Base-by-base conservation (phyloP, 2,113 vertebrate species). In the Nerophis ophidion region DNA sequence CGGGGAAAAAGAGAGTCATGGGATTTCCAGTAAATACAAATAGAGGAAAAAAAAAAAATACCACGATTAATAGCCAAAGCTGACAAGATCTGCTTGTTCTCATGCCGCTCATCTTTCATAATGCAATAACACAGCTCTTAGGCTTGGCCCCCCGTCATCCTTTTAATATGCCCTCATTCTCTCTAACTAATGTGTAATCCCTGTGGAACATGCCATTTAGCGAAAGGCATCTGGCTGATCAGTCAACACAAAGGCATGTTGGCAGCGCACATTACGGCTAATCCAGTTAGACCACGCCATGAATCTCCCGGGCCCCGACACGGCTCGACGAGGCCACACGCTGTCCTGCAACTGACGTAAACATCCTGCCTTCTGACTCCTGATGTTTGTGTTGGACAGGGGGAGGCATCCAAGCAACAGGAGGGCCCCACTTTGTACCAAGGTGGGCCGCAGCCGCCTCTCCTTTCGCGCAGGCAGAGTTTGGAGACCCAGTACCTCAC, bases 401-500 rank as follows among this genome's bases (percentile, higher is more conserved):
- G 93, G 54, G 93, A 94, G 68, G 83, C 81, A 12, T 80, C 90
- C 65, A 93, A 87, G 68, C 93, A 90, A 74, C 93, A 91, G 71
- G 91, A 93, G 50, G 84, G 77, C 44, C 81, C 90, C 34, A 78
- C 93, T 48, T 73, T 90, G 6, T 95, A 93, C 69, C 87, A 91
- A 8, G 82, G 71, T 7, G 76, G 86, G 35, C 74, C 87, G 1
- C 93, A 89, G 10, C 92, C 90, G 0, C 93, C 90, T 0, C 47
- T 93, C n/a, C 74, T 95, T 11, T 84, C 94, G 55, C 89, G 91
- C 12, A 84, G 93, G 74, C 97, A 93, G 77, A 95, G 97, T 83
- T 84, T 98, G 80, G 96, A 98, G 67, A 91, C 90, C 0, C 97
- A 95, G 77, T 96, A 93, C 83, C 89, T 96, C 60, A 90, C 93